These are phyloP conservation scores for Falco berigora DNA, from an alignment of 2,797 vertebrate genomes.

Conservation along the genomic window DNA sequence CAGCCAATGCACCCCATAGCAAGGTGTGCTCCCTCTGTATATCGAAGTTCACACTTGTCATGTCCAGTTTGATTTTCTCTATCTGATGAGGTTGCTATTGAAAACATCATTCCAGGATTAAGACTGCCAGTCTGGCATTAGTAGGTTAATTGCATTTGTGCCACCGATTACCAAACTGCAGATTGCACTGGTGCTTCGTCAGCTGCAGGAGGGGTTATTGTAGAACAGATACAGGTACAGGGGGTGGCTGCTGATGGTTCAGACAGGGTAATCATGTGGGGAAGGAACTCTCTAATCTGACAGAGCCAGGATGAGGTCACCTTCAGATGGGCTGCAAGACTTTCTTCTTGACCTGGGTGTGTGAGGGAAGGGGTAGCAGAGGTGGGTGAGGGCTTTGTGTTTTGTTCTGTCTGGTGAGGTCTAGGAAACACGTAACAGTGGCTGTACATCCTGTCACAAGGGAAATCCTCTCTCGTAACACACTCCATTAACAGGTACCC, in stretches of 20 bases:
- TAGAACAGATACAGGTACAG: background rate
- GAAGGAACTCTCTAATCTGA: background rate
- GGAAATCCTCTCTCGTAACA: background rate
- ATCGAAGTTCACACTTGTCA: background rate
- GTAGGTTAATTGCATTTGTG: background rate
- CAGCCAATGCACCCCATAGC: background rate
- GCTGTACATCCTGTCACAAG: rapidly evolving
- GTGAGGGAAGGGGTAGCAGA: background rate
- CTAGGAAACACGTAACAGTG: background rate
- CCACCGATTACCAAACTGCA: background rate
- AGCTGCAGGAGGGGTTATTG: background rate
- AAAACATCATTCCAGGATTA: background rate
- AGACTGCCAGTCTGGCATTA: background rate
- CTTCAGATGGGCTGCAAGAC: background rate
- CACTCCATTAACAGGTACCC: background rate
- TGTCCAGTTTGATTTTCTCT: background rate
- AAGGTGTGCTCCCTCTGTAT: background rate
- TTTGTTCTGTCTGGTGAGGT: background rate
- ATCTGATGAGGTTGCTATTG: background rate
- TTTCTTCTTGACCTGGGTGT: background rate
- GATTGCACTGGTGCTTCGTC: background rate
- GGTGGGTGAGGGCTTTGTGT: background rate
- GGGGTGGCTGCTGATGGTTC: background rate
- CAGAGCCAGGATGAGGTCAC: background rate
- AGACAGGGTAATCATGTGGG: background rate